Evolutionary conservation across 2,797 vertebrate species (phyloP), one percentile per base, ranked within the genome.

Genomic region (Cichlasoma orientale): DNA sequence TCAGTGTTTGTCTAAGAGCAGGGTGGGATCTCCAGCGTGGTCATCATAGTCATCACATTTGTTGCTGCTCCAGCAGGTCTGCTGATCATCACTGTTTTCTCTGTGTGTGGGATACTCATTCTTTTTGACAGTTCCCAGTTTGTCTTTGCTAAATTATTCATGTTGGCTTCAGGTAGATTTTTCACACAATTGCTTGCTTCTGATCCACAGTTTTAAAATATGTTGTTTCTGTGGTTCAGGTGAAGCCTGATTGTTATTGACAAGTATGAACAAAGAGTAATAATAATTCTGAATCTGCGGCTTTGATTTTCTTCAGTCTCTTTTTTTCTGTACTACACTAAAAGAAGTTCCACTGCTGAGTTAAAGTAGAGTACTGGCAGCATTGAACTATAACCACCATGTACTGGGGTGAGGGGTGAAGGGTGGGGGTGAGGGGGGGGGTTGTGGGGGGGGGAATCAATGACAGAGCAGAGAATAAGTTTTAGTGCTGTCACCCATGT

Each of bases 321-420:
- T 66, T 66, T 47, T 29, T 29, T 44, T 66, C 3, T 68, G 25
- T 29, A n/a, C 6, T 68, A 0, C 0, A 50, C 18, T 13, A 4
- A n/a, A 50, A 13, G 10, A 4, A n/a, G 19, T 53, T 19, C 0
- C 10, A 2, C 4, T 0, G 1, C 0, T 68, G 25, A 50, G 19
- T 68, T 50, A 50, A 19, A 66, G 23, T 66, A 16, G 16, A 47
- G 12, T 14, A 44, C 12, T 5, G 41, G 13, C 13, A 44, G 41
- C 41, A 13, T 41, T 41, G 4, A 41, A 1, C 38, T 41, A 13
- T 11, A 41, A 41, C 1, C 10, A 12, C 38, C 10, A 8, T 41
- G 11, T 41, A 2, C 12, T 13, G 38, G 11, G 10, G 27, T 27
- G 27, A 27, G 3, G 27, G 27, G 27, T 27, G 27, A n/a, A n/a